Conservation (phyloP, 2,113 vertebrate species). For the Paracanthobrama guichenoti region DNA sequence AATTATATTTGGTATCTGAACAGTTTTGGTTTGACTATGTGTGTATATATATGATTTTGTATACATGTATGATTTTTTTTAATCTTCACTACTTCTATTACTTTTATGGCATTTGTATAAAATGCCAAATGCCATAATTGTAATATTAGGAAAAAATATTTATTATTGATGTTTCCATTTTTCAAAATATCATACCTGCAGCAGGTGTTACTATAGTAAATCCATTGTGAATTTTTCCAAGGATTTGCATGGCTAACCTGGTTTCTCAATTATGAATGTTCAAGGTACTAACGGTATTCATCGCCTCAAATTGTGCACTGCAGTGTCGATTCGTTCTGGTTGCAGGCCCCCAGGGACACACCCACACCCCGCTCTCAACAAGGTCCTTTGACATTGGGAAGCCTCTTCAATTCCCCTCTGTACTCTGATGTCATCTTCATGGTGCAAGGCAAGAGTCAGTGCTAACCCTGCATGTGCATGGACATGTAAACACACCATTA, state of each 20-base stretch:
- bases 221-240: neutral
- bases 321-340: slow-evolving; percentile 43
- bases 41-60: no score
- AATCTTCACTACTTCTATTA: no score
- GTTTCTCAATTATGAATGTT: slow-evolving; percentile 13
- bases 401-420: slow-evolving; percentile 91
- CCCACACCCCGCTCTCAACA: slow-evolving; percentile 72
- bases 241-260: neutral
- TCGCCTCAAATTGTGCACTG: neutral
- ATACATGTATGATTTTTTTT: no score
- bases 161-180: no score
- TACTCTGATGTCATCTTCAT: slow-evolving; percentile 96
- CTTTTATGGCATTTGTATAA: no score
- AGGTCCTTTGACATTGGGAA: slow-evolving; percentile 84
- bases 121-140: no score
- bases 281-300: neutral
- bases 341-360: slow-evolving; percentile 71
- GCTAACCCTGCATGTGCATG: neutral
- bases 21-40: no score
- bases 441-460: slow-evolving; percentile 86
- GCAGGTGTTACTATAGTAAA: neutral
- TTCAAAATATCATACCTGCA: neutral
- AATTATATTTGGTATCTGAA: no score
- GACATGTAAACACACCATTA: neutral
- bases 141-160: no score